Percentiles rank a stretch among this genome's conserved stretches.
Evolutionary conservation across 92 coral and sea anemone genomes (phyloP).

Genomic region (Phenganax stokvisi): DNA sequence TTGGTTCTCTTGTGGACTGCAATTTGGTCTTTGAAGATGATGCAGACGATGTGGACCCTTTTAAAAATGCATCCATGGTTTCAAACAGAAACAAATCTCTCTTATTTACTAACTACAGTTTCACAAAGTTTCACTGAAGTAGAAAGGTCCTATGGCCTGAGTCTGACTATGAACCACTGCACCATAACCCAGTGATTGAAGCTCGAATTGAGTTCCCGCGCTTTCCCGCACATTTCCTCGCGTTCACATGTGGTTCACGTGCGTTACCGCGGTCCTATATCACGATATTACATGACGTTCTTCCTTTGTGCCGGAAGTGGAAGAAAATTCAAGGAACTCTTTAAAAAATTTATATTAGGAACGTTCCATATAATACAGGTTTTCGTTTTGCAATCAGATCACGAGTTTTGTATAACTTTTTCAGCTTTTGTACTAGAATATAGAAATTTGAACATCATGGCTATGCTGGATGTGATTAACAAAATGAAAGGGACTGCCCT

Average conservation of each 20-base stretch:
- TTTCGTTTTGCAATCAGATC: background rate
- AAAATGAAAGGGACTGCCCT: conserved; percentile 97
- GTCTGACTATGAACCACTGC: no score
- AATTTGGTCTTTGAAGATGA: conserved; percentile 63
- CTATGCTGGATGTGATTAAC: conserved; percentile 96
- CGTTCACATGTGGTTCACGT: background rate
- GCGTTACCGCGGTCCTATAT: background rate
- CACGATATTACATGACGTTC: conserved; percentile 17
- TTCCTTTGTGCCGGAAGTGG: conserved; percentile 2
- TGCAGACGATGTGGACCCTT: conserved; percentile 62
- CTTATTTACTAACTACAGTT: no score
- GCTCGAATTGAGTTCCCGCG: conserved; percentile 15
- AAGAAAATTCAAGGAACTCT: no score
- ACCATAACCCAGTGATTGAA: no score
- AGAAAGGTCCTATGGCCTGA: no score
- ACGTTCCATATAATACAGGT: background rate
- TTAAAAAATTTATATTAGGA: no score
- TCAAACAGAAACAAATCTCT: background rate
- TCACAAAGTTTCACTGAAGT: no score
- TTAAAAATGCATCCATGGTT: conserved; percentile 78
- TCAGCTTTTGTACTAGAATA: background rate
- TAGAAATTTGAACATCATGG: conserved; percentile 55
- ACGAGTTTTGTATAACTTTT: background rate
- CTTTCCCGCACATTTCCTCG: conserved; percentile 15
- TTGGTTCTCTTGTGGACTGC: conserved; percentile 54